Evolutionary conservation across 2,888 invertebrate species (phyloP), one percentile per base, ranked within the genome.

Genomic region (Andrena trimmerana): DNA sequence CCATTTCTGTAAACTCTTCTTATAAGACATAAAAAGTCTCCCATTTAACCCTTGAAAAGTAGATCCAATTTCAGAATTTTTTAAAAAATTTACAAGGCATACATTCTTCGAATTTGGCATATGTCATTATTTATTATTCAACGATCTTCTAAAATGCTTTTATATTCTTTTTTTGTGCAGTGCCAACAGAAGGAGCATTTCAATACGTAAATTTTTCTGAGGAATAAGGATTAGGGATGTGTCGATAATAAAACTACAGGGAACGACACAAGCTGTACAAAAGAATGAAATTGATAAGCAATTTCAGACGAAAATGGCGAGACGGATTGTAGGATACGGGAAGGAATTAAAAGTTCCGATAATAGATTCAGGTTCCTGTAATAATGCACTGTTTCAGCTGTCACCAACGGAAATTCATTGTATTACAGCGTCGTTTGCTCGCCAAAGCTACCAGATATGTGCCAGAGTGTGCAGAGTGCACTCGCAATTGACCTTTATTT

Each of bases 311-410:
- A 62, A 68, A 54, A 6, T 20, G 24, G 31, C 5, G 2, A 8
- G 68, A n/a, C 0, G 48, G 13, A 20, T 2, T 52, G 65, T 48
- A 31, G 60, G 63, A 76, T 76, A 76, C 52, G 65, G 60, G 36
- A 70, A 71, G 72, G 66, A 79, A 84, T 84, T 78, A 78, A 84
- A 84, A 83, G 54, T 75, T 65, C 63, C 68, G 71, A 74, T 76
- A 63, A 27, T 68, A 76, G 83, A 50, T 33, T 83, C 72, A 83
- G 63, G 68, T n/a, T 20, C 66, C 48, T 24, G 73, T 71, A 72
- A 84, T 83, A 84, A 83, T 74, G 83, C 84, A 84, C 72, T 65
- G 65, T 84, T 83, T 62, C 82, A 52, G 59, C 68, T 73, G 70
- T 62, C 77, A 73, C 63, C 83, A 52, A 63, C 48, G 57, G 66